Evolutionary conservation across 2,113 vertebrate genomes (phyloP).

Genomic region (Sceloporus undulatus): DNA sequence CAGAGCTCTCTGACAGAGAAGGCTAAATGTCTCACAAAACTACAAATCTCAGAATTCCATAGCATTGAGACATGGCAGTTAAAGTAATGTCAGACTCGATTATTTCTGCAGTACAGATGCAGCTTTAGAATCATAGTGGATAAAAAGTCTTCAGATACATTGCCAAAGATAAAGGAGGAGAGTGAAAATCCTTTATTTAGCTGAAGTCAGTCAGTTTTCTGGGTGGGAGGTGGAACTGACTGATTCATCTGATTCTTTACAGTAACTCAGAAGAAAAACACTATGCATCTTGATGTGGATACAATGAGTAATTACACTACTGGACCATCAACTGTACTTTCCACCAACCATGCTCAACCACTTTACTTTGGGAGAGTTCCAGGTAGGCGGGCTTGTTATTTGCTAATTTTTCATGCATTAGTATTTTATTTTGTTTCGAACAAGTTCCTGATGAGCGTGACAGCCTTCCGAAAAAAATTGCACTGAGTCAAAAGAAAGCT

Average conservation of each 20-base stretch:
- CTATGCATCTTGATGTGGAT: constrained; percentile 86
- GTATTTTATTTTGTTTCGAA: neutral
- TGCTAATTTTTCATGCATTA: constrained; percentile 18
- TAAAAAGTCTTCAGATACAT: neutral
- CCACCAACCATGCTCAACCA: constrained; percentile 68
- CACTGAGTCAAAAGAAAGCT: neutral
- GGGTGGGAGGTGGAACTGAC: neutral
- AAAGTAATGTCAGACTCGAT: no score
- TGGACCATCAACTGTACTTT: constrained; percentile 65
- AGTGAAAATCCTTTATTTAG: neutral
- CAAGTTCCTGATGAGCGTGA: neutral
- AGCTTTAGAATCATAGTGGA: neutral
- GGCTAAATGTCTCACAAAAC: no score
- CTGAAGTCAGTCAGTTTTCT: neutral
- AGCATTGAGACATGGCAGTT: no score
- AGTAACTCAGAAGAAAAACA: constrained; percentile 87
- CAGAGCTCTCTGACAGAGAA: no score
- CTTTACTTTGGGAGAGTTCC: constrained; percentile 89
- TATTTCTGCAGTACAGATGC: no score
- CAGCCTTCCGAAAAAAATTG: neutral
- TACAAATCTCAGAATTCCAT: no score
- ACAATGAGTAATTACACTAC: constrained; percentile 79
- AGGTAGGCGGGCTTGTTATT: constrained; percentile 77
- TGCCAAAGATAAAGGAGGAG: neutral
- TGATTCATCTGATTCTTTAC: constrained; percentile 44